Evolutionary conservation across 2,797 vertebrate species (phyloP).

Genomic region (Lacerta agilis): DNA sequence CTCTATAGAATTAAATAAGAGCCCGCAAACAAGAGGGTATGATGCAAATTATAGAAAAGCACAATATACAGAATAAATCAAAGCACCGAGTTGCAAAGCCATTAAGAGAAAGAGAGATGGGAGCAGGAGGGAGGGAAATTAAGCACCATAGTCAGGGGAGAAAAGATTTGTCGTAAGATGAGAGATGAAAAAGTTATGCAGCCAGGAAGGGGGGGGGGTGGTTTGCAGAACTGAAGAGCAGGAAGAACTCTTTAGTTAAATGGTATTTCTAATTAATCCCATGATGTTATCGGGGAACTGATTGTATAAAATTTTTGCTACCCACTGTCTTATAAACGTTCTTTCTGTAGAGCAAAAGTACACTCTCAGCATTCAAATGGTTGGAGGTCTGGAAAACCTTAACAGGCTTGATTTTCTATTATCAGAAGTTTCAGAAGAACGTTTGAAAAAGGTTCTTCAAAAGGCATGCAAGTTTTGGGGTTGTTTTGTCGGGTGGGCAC

Average conservation of each 20-base stretch:
- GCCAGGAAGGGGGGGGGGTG: not conserved
- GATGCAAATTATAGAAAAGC: slow-evolving; percentile 34
- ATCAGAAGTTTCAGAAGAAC: not conserved
- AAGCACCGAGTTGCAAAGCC: slow-evolving; percentile 30
- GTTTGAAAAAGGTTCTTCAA: not conserved
- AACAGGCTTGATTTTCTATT: not conserved
- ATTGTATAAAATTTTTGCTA: not conserved
- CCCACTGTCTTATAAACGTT: not conserved
- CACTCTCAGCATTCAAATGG: not conserved
- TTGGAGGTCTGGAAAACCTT: not conserved
- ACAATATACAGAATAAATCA: slow-evolving; percentile 28
- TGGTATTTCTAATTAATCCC: slow-evolving; percentile 33
- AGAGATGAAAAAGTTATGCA: slow-evolving; percentile 19
- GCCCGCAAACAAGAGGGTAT: slow-evolving; percentile 17
- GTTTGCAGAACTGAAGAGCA: not conserved
- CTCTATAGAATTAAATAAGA: slow-evolving; percentile 44
- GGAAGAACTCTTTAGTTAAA: slow-evolving; percentile 23
- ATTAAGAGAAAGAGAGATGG: slow-evolving; percentile 24
- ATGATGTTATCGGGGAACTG: slow-evolving; percentile 11
- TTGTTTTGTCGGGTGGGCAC: not conserved
- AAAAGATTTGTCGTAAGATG: slow-evolving; percentile 21
- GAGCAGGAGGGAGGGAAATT: slow-evolving; percentile 22
- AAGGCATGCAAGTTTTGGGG: not conserved
- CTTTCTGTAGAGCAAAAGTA: not conserved
- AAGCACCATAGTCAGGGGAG: slow-evolving; percentile 17